phyloP scores from a whole-genome alignment of 2,113 vertebrate genomes.

The Nothoprocta pentlandii region DNA sequence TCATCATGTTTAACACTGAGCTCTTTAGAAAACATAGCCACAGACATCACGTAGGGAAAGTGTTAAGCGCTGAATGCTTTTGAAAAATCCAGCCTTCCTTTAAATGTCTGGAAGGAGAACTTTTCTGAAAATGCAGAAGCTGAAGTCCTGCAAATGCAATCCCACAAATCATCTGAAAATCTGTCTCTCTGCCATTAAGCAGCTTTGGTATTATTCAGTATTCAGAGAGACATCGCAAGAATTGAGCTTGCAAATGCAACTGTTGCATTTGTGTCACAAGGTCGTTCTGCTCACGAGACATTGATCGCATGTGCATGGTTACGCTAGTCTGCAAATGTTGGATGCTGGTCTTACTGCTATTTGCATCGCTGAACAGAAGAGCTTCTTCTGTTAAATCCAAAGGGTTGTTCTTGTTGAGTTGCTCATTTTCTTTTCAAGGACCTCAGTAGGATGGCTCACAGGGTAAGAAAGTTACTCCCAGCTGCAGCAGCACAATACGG shows the following conservation, averaged over 20 bases:
- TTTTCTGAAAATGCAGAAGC: not conserved
- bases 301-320: not conserved
- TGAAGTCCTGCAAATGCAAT: not conserved
- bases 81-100: conserved; percentile 6
- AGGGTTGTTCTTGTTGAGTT: not conserved
- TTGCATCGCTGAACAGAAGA: conserved; percentile 35
- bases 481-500: not conserved
- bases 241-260: not conserved
- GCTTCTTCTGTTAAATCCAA: conserved; percentile 15
- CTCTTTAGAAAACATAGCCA: not conserved
- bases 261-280: not conserved
- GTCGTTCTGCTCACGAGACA: not conserved
- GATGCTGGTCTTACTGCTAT: not conserved
- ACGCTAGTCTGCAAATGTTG: not conserved
- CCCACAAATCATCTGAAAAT: not conserved
- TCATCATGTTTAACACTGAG: not conserved
- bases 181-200: not conserved
- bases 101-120: not conserved
- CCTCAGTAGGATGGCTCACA: conserved; percentile 8
- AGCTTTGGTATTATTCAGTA: not conserved
- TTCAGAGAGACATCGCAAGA: not conserved
- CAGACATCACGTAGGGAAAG: not conserved
- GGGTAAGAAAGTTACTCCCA: not conserved
- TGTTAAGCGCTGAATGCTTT: not conserved
- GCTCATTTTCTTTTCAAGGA: not conserved